Conservation (phyloP, 2,888 invertebrate genomes). For the Strigamia maritima region DNA sequence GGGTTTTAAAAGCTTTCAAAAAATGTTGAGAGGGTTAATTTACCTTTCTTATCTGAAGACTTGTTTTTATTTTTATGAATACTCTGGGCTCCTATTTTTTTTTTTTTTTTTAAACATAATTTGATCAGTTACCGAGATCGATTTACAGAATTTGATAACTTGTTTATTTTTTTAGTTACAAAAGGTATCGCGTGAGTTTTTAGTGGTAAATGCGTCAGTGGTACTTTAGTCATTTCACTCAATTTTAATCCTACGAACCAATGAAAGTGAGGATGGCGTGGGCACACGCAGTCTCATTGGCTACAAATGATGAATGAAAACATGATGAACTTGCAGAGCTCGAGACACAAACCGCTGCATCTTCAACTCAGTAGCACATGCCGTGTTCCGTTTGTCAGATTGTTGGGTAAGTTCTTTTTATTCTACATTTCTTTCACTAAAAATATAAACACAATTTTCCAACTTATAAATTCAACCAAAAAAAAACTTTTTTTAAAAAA, state of each 20-base stretch:
- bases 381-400: neutral
- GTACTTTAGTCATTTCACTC: neutral
- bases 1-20: too few species aligned
- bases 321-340: neutral
- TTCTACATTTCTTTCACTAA: neutral
- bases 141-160: too few species aligned
- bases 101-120: too few species aligned
- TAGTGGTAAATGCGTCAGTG: constrained; percentile 1
- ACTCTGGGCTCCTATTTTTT: too few species aligned
- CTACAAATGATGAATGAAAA: constrained; percentile 20
- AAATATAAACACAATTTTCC: too few species aligned
- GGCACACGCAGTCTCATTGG: constrained; percentile 23
- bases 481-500: too few species aligned
- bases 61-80: too few species aligned
- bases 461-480: too few species aligned
- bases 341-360: constrained; percentile 11
- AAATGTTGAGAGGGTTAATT: too few species aligned
- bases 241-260: constrained; percentile 10
- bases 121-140: too few species aligned
- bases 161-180: too few species aligned
- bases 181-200: neutral
- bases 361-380: constrained; percentile 15
- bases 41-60: too few species aligned
- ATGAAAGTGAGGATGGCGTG: neutral
- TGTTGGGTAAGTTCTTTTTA: neutral